These are phyloP conservation scores for Limnephilus marmoratus DNA, from an alignment of 2,888 invertebrate species.

Conservation along the genomic window DNA sequence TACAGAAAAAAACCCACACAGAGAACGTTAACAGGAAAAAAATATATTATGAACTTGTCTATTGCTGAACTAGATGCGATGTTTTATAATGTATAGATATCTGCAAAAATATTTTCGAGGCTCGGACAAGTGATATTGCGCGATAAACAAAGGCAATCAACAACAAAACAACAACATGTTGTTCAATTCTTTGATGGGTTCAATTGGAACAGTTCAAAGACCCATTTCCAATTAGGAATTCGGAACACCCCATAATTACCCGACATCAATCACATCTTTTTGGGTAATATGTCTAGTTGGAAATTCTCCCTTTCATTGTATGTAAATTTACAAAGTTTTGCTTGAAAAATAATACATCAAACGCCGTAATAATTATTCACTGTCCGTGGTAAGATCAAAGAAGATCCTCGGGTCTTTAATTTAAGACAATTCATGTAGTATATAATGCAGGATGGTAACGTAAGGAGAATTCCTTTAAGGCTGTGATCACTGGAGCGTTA, in stretches of 20 bases:
- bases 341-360: slow-evolving; percentile 22
- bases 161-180: neutral
- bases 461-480: slow-evolving; percentile 41
- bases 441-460: slow-evolving; percentile 22
- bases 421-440: slow-evolving; percentile 27
- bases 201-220: neutral
- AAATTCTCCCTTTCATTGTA: slow-evolving; percentile 24
- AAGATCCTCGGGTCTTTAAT: slow-evolving; percentile 14
- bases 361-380: slow-evolving; percentile 31
- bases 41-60: neutral
- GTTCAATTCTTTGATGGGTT: neutral
- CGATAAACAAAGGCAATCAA: neutral
- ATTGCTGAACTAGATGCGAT: neutral
- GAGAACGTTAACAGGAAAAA: neutral
- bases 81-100: neutral
- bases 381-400: slow-evolving; percentile 34
- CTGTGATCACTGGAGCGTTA: slow-evolving; percentile 42
- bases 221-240: neutral
- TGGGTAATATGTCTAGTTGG: neutral
- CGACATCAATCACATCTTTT: neutral
- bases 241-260: neutral
- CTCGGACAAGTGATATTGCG: neutral
- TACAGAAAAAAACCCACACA: neutral
- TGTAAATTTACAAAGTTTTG: slow-evolving; percentile 25
- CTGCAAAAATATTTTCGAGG: neutral